A percentile compares a stretch with the other conserved stretches of the same genome.
phyloP scores from a whole-genome alignment of 1,140 invertebrate species.

The Drosophila miranda region DNA sequence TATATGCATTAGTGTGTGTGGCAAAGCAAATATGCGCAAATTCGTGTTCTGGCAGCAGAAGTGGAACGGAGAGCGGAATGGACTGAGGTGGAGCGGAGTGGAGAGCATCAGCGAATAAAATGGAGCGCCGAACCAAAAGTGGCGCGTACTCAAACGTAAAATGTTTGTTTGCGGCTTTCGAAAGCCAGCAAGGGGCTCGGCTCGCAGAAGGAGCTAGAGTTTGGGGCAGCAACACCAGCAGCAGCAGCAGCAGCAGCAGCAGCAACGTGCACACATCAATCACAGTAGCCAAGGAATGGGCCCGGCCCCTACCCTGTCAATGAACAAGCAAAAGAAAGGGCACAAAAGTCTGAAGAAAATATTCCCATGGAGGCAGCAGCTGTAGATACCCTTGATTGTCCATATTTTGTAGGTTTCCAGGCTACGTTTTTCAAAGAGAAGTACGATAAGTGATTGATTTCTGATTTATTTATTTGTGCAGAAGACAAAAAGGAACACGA shows the following conservation, averaged over 20 bases:
- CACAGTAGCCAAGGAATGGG: conserved; percentile 34
- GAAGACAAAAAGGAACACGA: no score
- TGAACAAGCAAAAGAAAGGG: neutral
- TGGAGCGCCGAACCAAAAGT: conserved; percentile 66
- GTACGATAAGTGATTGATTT: no score
- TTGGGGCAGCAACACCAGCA: no score
- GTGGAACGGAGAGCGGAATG: conserved; percentile 12
- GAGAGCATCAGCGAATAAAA: conserved; percentile 15
- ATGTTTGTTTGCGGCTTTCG: conserved; percentile 72
- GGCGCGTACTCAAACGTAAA: conserved; percentile 77
- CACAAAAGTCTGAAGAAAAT: conserved; percentile 11
- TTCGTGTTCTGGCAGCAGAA: conserved; percentile 73
- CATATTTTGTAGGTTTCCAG: no score
- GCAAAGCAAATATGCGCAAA: conserved; percentile 76
- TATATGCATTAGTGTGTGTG: conserved; percentile 25
- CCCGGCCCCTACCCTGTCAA: neutral
- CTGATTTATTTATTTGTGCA: no score
- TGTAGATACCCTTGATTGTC: no score
- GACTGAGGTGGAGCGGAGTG: no score
- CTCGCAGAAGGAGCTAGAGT: neutral
- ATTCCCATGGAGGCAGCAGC: no score
- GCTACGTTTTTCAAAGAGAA: no score
- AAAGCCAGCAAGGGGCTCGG: conserved; percentile 3
- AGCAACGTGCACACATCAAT: conserved; percentile 70
- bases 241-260: no score